Evolutionary conservation across 2,888 invertebrate genomes (phyloP).

Genomic region (Scelioninae gen. 1): DNA sequence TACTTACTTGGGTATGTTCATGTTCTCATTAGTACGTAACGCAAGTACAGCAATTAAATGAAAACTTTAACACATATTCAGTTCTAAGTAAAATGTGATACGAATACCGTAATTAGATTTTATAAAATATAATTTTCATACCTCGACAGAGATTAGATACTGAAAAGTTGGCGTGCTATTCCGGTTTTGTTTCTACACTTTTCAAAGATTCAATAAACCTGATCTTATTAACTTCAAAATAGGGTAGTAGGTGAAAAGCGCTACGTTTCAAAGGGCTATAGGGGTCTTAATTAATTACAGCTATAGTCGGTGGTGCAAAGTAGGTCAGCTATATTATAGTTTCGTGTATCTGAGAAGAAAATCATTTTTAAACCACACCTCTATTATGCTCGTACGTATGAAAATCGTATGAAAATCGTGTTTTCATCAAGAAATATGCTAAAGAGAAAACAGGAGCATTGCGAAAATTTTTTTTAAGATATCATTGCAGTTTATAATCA

Average conservation of each 20-base stretch:
- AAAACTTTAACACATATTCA: conserved; percentile 10
- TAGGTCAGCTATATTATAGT: conserved; percentile 19
- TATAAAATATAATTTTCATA: conserved; percentile 29
- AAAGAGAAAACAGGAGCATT: no score
- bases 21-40: conserved; percentile 4
- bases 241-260: conserved; percentile 40
- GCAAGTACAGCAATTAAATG: background rate
- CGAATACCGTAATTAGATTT: conserved; percentile 35
- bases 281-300: conserved; percentile 38
- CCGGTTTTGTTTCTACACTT: conserved; percentile 26
- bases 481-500: no score
- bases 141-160: conserved; percentile 31
- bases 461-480: no score
- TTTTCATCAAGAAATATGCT: background rate
- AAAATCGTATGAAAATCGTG: background rate
- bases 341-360: conserved; percentile 3
- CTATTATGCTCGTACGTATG: no score
- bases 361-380: conserved; percentile 21
- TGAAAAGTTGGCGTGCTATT: conserved; percentile 34
- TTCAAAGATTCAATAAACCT: conserved; percentile 35
- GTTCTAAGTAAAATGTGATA: conserved; percentile 23
- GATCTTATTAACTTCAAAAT: conserved; percentile 39
- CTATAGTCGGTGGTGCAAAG: conserved; percentile 15
- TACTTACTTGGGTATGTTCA: background rate
- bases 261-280: conserved; percentile 39